These are phyloP conservation scores for Agrotis exclamationis DNA, from an alignment of 2,888 invertebrate genomes.

Conservation along the genomic window DNA sequence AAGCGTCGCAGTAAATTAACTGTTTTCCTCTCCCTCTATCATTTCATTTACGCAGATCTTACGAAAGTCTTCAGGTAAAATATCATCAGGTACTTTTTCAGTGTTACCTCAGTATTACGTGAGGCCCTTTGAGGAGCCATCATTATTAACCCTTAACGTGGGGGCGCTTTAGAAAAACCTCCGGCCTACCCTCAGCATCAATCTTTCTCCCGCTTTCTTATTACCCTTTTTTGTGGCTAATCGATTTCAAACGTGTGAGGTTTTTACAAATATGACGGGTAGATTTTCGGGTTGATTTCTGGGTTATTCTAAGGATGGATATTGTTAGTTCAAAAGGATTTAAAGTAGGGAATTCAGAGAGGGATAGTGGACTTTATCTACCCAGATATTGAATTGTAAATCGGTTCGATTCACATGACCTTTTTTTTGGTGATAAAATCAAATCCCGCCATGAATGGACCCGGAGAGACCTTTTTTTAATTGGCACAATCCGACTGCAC, in stretches of 20 bases:
- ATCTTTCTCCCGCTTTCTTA: constrained; percentile 72
- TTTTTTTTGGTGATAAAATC: too few species aligned
- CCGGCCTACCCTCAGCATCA: constrained; percentile 69
- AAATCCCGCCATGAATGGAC: too few species aligned
- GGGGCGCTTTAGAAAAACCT: constrained; percentile 68
- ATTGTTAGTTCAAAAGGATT: neutral
- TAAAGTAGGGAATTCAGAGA: neutral
- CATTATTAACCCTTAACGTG: constrained; percentile 76
- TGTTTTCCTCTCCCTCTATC: constrained; percentile 34
- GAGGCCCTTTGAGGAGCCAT: constrained; percentile 65
- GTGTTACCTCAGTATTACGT: constrained; percentile 70
- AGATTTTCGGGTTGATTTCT: constrained; percentile 29
- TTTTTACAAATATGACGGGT: constrained; percentile 32
- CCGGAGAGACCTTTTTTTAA: too few species aligned
- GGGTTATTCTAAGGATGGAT: neutral
- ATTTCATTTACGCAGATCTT: constrained; percentile 65
- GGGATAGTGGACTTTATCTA: too few species aligned
- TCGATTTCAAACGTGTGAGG: constrained; percentile 65
- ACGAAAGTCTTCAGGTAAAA: constrained; percentile 69
- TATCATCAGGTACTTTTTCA: constrained; percentile 75
- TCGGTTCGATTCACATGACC: neutral
- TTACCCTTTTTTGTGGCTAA: constrained; percentile 62
- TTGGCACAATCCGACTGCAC: too few species aligned
- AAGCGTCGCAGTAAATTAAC: constrained; percentile 22
- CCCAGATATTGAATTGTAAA: neutral